These are phyloP conservation scores for Syngnathus scovelli DNA, from an alignment of 2,113 vertebrate genomes.

Conservation along the genomic window DNA sequence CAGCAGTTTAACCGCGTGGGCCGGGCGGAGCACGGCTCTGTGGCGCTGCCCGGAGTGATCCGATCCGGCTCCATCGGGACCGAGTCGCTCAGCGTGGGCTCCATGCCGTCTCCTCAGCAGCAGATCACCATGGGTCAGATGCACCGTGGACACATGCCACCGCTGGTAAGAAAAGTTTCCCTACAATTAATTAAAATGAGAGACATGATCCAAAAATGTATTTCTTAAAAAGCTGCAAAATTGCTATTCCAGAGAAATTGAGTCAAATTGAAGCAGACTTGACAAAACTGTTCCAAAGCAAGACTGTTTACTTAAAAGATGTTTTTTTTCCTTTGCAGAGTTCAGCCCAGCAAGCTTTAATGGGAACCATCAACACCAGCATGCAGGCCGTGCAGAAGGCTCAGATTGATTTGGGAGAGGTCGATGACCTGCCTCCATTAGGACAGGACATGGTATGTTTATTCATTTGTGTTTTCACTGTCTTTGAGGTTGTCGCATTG, in stretches of 20 bases:
- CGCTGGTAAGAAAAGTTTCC: constrained; percentile 73
- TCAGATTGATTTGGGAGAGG: constrained; percentile 86
- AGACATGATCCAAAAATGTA: no score
- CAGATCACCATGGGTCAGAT: constrained; percentile 94
- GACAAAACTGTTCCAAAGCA: no score
- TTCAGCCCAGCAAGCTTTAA: constrained; percentile 94
- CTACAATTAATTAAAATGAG: no score
- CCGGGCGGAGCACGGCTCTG: constrained; percentile 87
- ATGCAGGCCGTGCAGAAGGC: constrained; percentile 98
- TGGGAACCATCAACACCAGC: constrained; percentile 98
- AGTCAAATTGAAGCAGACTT: no score
- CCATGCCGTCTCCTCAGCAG: constrained; percentile 94
- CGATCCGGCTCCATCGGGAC: constrained; percentile 90
- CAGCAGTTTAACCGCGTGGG: constrained; percentile 95
- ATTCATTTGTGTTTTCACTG: not conserved
- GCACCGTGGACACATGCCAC: constrained; percentile 97
- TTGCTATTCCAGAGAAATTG: no score
- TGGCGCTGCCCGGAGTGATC: constrained; percentile 91
- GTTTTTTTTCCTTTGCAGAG: constrained; percentile 69
- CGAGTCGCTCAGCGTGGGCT: constrained; percentile 89
- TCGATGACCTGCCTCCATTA: constrained; percentile 87
- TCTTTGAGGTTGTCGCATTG: no score
- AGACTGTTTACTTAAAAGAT: no score
- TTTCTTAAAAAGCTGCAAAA: no score
- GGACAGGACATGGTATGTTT: constrained; percentile 89